These are phyloP conservation scores for Damaliscus lunatus DNA, from an alignment of 2,113 vertebrate species.

Conservation along the genomic window DNA sequence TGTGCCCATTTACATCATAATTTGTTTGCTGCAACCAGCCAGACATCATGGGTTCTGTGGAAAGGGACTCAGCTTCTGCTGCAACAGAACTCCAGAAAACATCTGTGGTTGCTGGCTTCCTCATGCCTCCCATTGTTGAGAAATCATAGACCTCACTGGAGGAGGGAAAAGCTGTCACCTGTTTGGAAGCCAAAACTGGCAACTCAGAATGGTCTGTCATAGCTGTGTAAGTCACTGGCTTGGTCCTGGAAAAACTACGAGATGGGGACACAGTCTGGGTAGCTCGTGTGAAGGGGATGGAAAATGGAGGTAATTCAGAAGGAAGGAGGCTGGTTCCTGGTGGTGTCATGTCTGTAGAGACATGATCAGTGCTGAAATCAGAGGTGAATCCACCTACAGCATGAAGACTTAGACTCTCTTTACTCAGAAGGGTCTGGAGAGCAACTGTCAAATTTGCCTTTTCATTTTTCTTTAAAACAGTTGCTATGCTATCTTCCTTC, in stretches of 20 bases:
- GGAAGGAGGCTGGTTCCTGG: background rate
- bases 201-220: constrained; percentile 11
- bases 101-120: constrained; percentile 39
- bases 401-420: constrained; percentile 21
- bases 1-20: constrained; percentile 47
- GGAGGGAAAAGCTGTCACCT: constrained; percentile 47
- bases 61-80: background rate
- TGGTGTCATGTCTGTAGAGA: background rate
- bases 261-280: background rate
- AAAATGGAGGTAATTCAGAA: rapidly evolving
- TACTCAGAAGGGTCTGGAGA: background rate
- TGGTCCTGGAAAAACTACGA: background rate
- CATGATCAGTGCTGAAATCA: constrained; percentile 11
- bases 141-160: constrained; percentile 41
- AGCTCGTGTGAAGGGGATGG: background rate
- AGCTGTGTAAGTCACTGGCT: constrained; percentile 49
- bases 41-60: constrained; percentile 2
- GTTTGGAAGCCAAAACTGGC: constrained; percentile 4
- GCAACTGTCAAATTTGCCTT: background rate
- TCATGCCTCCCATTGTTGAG: background rate
- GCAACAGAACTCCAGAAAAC: constrained; percentile 48
- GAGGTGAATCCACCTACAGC: constrained; percentile 28
- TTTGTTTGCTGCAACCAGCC: constrained; percentile 49
- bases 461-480: background rate
- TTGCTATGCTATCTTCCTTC: background rate